These are phyloP conservation scores for Schizaphis graminum DNA, from an alignment of 2,888 invertebrate genomes.

Conservation along the genomic window DNA sequence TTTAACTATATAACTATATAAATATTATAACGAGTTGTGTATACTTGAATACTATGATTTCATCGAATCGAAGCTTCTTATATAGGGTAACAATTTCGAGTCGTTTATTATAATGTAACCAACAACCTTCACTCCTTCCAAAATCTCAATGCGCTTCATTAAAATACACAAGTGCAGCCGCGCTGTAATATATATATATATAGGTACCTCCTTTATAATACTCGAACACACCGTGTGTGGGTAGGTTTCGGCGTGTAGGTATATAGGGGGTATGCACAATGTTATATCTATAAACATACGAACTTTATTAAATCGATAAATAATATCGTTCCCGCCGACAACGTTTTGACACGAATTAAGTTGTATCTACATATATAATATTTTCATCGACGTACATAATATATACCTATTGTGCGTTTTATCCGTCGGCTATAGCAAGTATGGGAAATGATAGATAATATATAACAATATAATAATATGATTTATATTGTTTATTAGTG, in stretches of 20 bases:
- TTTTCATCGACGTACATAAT: background rate
- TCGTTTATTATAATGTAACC: background rate
- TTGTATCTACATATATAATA: slow-evolving; percentile 16
- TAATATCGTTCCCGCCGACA: background rate
- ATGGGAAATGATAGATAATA: background rate
- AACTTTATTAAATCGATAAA: background rate
- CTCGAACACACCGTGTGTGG: background rate
- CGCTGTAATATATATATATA: background rate
- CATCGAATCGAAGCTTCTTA: background rate
- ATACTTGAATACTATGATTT: background rate
- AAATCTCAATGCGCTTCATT: background rate
- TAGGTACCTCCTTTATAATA: background rate
- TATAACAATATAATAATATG: background rate
- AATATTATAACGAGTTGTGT: background rate
- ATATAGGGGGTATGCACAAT: background rate
- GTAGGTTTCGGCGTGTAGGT: background rate
- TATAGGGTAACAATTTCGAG: background rate
- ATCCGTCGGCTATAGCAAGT: background rate
- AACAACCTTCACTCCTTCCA: background rate
- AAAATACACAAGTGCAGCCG: background rate
- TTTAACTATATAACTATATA: too few species aligned
- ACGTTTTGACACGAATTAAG: slow-evolving; percentile 30
- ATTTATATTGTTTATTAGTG: background rate
- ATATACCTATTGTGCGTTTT: background rate
- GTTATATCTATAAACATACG: background rate